Evolutionary conservation across 92 coral and sea anemone species (phyloP), one percentile per base, ranked within the genome.

Genomic region (Siderastrea radians): DNA sequence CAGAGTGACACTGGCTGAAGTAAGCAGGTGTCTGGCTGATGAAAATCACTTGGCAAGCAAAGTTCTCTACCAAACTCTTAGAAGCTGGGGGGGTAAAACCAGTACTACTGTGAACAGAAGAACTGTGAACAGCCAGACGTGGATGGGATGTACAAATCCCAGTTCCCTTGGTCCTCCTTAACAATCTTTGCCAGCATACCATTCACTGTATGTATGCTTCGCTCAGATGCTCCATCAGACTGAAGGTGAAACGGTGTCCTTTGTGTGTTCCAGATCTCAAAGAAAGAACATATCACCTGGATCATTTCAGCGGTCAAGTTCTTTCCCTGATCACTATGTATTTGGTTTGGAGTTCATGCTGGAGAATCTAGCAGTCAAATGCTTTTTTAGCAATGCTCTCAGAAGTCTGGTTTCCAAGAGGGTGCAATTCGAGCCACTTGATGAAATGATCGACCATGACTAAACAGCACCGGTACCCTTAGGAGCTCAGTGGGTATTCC

Each of bases 301-400:
- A 85, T 85, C 12, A 64, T 38, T 85, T 75, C 49, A 12, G 83
- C 77, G 3, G 75, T 62, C 51, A 85, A 61, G 14, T 86, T 86
- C 47, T 63, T 67, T 38, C 93, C 90, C 50, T 90, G 90, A 61
- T 90, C 94, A 70, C 63, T 50, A 44, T 87, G 94, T 11, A 90
- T 59, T 69, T 90, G 89, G 54, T 91, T 86, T 49, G 91, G 91
- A 48, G 94, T 88, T 63, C 90, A 60, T 90, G 72, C 46, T 52
- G 75, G 49, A 84, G 84, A 60, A 86, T 80, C 68, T 76, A 91
- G 45, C 72, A 84, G 38, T 91, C 79, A 12, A 75, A 57, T 14
- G 87, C 57, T 44, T 91, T 91, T 66, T 83, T 84, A 48, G 94
- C 91, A 61, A 87, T 86, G 65, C 77, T 86, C 61, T 81, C 19